Percentiles rank a stretch among this genome's conserved stretches.
These are phyloP conservation scores for Armadillidium nasatum DNA, from an alignment of 1,140 invertebrate genomes.

Conservation along the genomic window DNA sequence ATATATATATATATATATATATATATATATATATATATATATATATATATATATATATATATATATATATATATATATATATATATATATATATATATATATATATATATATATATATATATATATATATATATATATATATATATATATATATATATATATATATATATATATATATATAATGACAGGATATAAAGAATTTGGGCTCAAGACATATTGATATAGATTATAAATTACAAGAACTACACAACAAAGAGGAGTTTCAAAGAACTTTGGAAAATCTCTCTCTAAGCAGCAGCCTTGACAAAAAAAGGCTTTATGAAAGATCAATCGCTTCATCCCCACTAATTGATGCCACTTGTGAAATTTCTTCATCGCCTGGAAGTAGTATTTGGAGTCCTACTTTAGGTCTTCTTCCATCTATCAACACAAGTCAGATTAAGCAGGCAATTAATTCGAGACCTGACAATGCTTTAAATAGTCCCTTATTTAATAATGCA, in stretches of 20 bases:
- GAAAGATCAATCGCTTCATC: not conserved
- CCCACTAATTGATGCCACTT: not conserved
- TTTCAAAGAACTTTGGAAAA: not conserved
- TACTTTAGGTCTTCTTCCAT: not conserved
- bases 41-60: too few relatives aligned
- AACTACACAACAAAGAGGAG: not conserved
- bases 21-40: too few relatives aligned
- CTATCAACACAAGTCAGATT: not conserved
- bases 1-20: too few relatives aligned
- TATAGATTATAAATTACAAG: not conserved
- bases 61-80: too few relatives aligned
- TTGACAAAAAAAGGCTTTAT: not conserved
- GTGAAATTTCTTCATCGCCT: constrained; percentile 32
- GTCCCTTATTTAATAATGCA: too few relatives aligned
- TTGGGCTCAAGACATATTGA: not conserved
- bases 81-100: too few relatives aligned
- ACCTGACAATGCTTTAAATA: too few relatives aligned
- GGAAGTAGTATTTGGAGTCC: constrained; percentile 36
- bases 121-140: too few relatives aligned
- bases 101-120: too few relatives aligned
- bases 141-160: not conserved
- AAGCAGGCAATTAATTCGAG: not conserved
- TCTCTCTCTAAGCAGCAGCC: not conserved
- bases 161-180: not conserved
- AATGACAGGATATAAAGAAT: not conserved